Conservation (phyloP, 2,797 vertebrate species). For the Aeoliscus strigatus region DNA sequence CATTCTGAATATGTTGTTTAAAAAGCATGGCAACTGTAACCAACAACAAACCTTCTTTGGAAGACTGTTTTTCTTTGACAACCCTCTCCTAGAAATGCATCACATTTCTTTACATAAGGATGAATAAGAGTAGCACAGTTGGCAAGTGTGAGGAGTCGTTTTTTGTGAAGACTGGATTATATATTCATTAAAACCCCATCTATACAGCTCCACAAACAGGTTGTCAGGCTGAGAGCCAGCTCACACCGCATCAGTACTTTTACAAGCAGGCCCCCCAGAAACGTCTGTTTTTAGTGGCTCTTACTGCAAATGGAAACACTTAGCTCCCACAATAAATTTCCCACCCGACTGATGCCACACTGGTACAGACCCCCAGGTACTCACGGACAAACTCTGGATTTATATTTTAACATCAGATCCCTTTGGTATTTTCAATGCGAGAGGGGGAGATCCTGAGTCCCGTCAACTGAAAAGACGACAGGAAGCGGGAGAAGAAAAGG, state of each 20-base stretch:
- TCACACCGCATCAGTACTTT: conserved; percentile 65
- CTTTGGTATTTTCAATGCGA: conserved; percentile 26
- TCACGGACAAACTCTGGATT: conserved; percentile 36
- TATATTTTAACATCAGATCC: conserved; percentile 42
- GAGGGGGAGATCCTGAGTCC: conserved; percentile 32
- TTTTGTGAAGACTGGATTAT: conserved; percentile 64
- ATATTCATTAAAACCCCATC: conserved; percentile 72
- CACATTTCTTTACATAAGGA: conserved; percentile 16
- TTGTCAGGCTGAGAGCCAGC: conserved; percentile 71
- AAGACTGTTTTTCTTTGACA: conserved; percentile 31
- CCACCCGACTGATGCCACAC: conserved; percentile 63
- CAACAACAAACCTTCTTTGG: conserved; percentile 20
- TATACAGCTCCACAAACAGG: conserved; percentile 69
- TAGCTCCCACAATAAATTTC: conserved; percentile 75
- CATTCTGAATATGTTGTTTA: conserved; percentile 20
- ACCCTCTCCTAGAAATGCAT: conserved; percentile 25
- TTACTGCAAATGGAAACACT: conserved; percentile 77
- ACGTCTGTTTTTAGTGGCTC: conserved; percentile 76
- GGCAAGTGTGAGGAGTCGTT: conserved; percentile 33
- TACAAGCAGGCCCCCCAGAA: conserved; percentile 76
- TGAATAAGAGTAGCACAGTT: conserved; percentile 36
- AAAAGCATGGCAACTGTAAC: conserved; percentile 38
- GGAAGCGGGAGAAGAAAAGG: conserved; percentile 31
- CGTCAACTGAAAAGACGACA: conserved; percentile 37
- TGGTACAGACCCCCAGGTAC: conserved; percentile 53